Conservation (phyloP, 2,888 invertebrate genomes). For the Anarsia innoxiella region DNA sequence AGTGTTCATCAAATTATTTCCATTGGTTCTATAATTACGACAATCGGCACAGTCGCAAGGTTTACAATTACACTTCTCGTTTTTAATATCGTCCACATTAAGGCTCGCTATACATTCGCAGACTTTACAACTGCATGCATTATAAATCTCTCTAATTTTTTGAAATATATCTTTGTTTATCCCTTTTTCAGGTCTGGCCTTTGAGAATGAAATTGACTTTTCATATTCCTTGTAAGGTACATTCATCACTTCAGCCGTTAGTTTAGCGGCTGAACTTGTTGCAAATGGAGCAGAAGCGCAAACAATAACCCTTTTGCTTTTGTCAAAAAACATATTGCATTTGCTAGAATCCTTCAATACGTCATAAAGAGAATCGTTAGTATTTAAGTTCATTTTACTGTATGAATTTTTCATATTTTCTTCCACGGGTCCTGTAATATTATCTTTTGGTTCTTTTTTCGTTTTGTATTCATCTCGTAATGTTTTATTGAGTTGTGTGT, state of each 20-base stretch:
- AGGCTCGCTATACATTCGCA: slow-evolving; percentile 42
- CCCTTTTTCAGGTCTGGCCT: background rate
- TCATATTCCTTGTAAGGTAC: slow-evolving; percentile 31
- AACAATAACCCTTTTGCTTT: background rate
- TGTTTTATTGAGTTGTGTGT: too few species aligned
- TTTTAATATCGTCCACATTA: background rate
- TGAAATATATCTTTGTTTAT: slow-evolving; percentile 20
- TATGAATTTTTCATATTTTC: too few species aligned
- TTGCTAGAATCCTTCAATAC: too few species aligned
- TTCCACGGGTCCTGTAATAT: too few species aligned
- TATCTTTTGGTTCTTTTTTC: too few species aligned
- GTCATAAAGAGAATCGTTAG: too few species aligned
- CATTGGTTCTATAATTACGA: background rate
- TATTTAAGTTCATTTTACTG: too few species aligned
- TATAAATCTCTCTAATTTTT: slow-evolving; percentile 46
- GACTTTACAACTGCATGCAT: slow-evolving; percentile 55
- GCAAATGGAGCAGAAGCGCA: too few species aligned
- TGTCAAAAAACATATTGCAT: too few species aligned
- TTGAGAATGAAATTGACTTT: slow-evolving; percentile 20
- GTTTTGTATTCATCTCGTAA: too few species aligned
- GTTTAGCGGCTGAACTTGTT: slow-evolving; percentile 17
- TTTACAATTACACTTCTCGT: slow-evolving; percentile 15
- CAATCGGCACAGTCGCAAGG: slow-evolving; percentile 36
- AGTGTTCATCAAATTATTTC: too few species aligned
- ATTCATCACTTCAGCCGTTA: slow-evolving; percentile 44